Evolutionary conservation across 37 sponge, comb jelly and placozoan genomes (phyloP).

Genomic region (Ianthella basta): DNA sequence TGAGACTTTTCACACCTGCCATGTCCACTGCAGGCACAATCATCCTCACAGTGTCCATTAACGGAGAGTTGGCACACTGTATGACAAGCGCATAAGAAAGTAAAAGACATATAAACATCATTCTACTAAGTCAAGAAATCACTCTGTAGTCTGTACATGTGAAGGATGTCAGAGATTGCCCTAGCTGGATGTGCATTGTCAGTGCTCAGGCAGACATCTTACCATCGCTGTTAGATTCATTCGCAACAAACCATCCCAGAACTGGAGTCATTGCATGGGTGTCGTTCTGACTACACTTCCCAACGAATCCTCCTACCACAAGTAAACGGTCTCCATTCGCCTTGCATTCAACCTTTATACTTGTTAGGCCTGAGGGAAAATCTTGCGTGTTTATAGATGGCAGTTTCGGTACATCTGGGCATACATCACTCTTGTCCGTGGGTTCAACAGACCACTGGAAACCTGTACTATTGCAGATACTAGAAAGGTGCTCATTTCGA

Average conservation of each 20-base stretch:
- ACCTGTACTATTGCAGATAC: neutral
- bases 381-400: neutral
- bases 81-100: neutral
- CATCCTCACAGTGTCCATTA: neutral
- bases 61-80: conserved; percentile 9
- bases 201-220: neutral
- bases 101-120: too few species aligned
- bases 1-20: conserved; percentile 19
- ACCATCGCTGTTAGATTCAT: conserved; percentile 18
- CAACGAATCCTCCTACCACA: conserved; percentile 15
- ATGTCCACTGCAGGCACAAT: conserved; percentile 28
- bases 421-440: neutral
- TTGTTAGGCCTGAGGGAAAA: neutral
- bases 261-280: neutral
- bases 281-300: neutral
- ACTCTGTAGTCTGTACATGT: too few species aligned
- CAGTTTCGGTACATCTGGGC: neutral
- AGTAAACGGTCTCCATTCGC: neutral
- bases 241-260: neutral
- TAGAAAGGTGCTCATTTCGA: neutral
- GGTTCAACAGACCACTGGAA: conserved; percentile 3
- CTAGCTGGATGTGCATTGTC: too few species aligned
- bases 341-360: neutral
- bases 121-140: too few species aligned
- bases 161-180: too few species aligned